Percentiles rank a stretch among this genome's conserved stretches.
Conservation (phyloP, 2,113 vertebrate species). For the Mus spicilegus region DNA sequence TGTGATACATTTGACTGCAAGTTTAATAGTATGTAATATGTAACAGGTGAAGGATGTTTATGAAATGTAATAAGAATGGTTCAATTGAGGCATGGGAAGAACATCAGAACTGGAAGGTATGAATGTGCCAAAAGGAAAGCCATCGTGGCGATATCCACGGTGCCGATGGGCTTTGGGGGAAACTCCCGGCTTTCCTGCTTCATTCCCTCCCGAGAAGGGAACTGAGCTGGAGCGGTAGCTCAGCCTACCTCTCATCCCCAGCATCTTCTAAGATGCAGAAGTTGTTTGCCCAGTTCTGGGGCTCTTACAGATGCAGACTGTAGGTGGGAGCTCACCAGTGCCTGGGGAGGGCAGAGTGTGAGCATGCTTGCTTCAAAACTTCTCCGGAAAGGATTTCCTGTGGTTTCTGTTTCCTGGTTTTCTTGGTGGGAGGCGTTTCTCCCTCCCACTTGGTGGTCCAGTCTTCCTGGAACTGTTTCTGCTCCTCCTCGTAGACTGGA, state of each 20-base stretch:
- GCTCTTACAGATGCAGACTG: background rate
- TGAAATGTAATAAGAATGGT: background rate
- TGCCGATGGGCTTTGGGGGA: background rate
- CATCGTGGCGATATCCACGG: background rate
- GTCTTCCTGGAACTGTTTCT: conserved; percentile 42
- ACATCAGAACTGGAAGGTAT: background rate
- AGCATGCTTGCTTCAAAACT: background rate
- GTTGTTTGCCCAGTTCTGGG: background rate
- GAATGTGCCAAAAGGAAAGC: background rate
- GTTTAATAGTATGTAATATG: background rate
- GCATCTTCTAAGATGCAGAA: background rate
- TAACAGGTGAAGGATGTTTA: background rate
- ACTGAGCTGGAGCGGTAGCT: background rate
- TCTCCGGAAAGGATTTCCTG: background rate
- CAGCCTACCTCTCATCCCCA: background rate
- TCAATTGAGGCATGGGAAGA: background rate
- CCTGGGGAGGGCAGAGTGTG: background rate
- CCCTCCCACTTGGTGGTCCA: background rate
- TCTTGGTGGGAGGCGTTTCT: background rate
- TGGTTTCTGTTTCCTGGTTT: conserved; percentile 33
- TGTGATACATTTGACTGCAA: background rate
- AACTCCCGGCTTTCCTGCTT: conserved; percentile 1
- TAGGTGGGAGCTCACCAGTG: background rate
- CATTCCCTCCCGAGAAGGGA: background rate
- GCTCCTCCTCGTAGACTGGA: too few species aligned